phyloP scores from a whole-genome alignment of 2,888 invertebrate genomes.

The Acronicta aceris region DNA sequence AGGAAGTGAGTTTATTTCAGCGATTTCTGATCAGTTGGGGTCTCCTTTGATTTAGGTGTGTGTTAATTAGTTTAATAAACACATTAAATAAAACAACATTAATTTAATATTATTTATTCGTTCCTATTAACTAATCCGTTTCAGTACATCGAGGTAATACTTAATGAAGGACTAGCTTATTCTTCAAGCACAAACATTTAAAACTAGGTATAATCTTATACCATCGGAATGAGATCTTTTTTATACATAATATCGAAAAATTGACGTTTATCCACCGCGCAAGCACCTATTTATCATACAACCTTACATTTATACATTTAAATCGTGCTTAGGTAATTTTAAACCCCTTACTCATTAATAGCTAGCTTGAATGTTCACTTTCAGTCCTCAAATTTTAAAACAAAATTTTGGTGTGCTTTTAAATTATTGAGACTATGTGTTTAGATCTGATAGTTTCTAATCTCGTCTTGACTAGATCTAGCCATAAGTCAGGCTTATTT shows the following conservation, averaged over 20 bases:
- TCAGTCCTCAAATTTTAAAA: no score
- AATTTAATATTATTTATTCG: constrained; percentile 71
- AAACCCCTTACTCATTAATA: constrained; percentile 47
- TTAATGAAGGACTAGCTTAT: constrained; percentile 80
- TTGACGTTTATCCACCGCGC: constrained; percentile 85
- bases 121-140: constrained; percentile 79
- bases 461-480: no score
- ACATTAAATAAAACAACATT: constrained; percentile 25
- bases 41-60: no score
- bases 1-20: no score
- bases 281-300: constrained; percentile 88
- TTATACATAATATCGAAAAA: constrained; percentile 78
- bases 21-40: no score
- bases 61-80: background rate
- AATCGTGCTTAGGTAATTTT: constrained; percentile 61
- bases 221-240: constrained; percentile 70
- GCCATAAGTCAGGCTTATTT: no score
- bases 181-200: constrained; percentile 79
- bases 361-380: no score
- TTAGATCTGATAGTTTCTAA: no score
- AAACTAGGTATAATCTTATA: constrained; percentile 67
- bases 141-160: constrained; percentile 85
- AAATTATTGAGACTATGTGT: no score
- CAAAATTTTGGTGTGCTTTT: no score
- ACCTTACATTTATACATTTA: constrained; percentile 78